Conservation (phyloP, 2,113 vertebrate genomes). For the Phalacrocorax carbo region DNA sequence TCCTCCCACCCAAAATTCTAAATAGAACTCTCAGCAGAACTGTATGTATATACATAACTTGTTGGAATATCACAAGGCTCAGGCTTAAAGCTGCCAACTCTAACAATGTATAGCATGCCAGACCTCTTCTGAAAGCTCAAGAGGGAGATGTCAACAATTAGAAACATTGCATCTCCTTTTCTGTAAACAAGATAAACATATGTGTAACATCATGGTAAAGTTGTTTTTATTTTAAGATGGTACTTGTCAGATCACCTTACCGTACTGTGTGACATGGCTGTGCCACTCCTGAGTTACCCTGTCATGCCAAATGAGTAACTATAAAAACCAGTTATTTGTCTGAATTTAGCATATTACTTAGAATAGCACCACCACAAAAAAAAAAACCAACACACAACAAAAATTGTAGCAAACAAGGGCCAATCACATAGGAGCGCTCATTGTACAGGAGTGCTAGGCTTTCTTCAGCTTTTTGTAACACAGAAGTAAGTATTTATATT, state of each 20-base stretch:
- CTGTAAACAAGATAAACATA: not conserved
- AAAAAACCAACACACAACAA: not conserved
- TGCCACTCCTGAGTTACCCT: not conserved
- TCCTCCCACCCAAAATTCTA: not conserved
- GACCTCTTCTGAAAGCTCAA: not conserved
- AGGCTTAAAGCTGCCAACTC: not conserved
- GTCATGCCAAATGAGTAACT: not conserved
- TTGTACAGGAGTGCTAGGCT: not conserved
- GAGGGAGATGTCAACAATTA: not conserved
- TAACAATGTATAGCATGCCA: not conserved
- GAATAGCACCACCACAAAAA: not conserved
- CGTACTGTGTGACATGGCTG: not conserved
- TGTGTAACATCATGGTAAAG: not conserved
- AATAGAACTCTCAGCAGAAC: not conserved
- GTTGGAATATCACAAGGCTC: not conserved
- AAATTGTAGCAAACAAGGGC: not conserved
- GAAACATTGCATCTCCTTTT: not conserved
- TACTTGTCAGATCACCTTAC: not conserved
- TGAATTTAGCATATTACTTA: not conserved
- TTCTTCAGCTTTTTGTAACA: not conserved
- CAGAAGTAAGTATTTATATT: not conserved
- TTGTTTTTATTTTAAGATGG: not conserved
- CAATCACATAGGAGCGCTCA: not conserved
- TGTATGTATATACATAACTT: not conserved
- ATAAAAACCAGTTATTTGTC: not conserved